phyloP scores from a whole-genome alignment of 2,797 vertebrate genomes.

The Lagocephalus sceleratus region DNA sequence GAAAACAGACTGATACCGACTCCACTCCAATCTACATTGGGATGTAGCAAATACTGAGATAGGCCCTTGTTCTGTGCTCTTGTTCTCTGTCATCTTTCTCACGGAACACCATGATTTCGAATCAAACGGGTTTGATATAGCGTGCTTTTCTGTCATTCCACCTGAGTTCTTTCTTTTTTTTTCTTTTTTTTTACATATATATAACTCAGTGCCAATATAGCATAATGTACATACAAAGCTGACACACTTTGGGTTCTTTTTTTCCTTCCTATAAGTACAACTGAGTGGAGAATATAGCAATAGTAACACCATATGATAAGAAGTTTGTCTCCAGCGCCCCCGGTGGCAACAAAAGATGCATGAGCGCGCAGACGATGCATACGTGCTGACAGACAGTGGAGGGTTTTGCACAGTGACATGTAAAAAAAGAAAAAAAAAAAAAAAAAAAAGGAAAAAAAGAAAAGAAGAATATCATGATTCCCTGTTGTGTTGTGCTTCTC shows the following conservation, averaged over 20 bases:
- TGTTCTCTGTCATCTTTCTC: conserved; percentile 28
- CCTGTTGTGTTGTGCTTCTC: conserved; percentile 56
- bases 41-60: conserved; percentile 69
- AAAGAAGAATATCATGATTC: conserved; percentile 35
- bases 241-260: conserved; percentile 26
- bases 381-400: conserved; percentile 8
- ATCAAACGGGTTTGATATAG: conserved; percentile 55
- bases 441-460: no score
- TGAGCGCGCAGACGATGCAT: conserved; percentile 23
- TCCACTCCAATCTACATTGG: conserved; percentile 46
- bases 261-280: conserved; percentile 31
- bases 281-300: conserved; percentile 65
- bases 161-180: conserved; percentile 52
- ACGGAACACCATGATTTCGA: conserved; percentile 37
- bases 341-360: conserved; percentile 40
- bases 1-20: conserved; percentile 21
- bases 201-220: conserved; percentile 65
- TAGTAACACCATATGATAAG: conserved; percentile 55
- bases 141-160: conserved; percentile 51
- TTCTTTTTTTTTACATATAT: no score
- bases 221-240: conserved; percentile 62
- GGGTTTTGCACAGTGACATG: conserved; percentile 35
- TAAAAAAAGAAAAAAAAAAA: conserved; percentile 23
- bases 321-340: conserved; percentile 48
- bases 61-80: conserved; percentile 22